A percentile compares a stretch with the other conserved stretches of the same genome.
Evolutionary conservation across 2,797 vertebrate genomes (phyloP).

Genomic region (Merluccius polli): DNA sequence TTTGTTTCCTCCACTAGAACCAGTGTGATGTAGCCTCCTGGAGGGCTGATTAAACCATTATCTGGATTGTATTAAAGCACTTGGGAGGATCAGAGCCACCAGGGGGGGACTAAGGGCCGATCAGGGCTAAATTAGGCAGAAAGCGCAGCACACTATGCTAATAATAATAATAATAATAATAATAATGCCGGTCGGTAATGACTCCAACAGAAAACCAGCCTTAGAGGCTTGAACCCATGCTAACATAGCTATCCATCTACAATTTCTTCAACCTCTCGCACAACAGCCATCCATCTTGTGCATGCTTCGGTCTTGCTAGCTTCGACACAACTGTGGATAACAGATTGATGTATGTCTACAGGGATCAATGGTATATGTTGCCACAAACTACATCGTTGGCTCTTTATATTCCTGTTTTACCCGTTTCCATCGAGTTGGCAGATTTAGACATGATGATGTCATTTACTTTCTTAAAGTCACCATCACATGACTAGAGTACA

Average conservation of each 20-base stretch:
- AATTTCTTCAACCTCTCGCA: too few relatives aligned
- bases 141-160: conserved; percentile 30
- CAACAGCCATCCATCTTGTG: neutral
- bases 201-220: conserved; percentile 26
- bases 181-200: conserved; percentile 16
- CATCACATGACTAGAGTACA: too few relatives aligned
- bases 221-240: neutral
- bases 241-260: neutral
- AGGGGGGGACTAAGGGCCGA: conserved; percentile 29
- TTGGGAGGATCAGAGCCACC: conserved; percentile 41
- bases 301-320: too few relatives aligned
- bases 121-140: conserved; percentile 50
- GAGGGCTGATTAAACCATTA: conserved; percentile 60
- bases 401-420: neutral
- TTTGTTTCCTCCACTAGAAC: conserved; percentile 21
- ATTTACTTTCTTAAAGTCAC: too few relatives aligned
- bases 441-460: too few relatives aligned
- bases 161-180: conserved; percentile 31
- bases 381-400: neutral
- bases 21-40: conserved; percentile 47
- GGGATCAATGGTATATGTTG: neutral
- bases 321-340: neutral
- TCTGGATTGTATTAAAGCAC: conserved; percentile 52
- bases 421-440: too few relatives aligned
- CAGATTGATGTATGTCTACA: neutral